Base-by-base conservation (phyloP, 2,113 vertebrate genomes). In the Sander lucioperca region DNA sequence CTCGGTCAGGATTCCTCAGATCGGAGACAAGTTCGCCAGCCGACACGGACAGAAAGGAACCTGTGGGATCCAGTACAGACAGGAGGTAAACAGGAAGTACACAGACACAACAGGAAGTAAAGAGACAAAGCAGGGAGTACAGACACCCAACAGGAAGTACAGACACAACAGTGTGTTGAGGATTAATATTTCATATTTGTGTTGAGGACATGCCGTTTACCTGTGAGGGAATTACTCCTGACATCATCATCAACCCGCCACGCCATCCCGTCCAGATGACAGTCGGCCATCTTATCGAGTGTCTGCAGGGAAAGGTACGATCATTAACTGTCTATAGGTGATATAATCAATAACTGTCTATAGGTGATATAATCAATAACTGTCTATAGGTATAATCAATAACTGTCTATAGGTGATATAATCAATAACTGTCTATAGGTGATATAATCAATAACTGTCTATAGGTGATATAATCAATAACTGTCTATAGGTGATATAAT, bases 201-300 rank as follows among this genome's bases (percentile, higher is more conserved):
- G 30, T 77, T 82, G 11, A 86, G 98, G 98, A 99, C 86, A 99
- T 99, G 98, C 98, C 98, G 5, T 99, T 99, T 81, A 99, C 98
- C 0, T 99, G 98, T 74, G 98, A 99, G 90, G 98, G 98, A 30
- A 98, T 99, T 90, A 99, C 98, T 1, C 98, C 98, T 2, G 98
- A 99, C 88, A 99, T 99, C 87, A 99, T 99, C 92, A 99, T 99
- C 91, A 99, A 99, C 78, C 98, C 98, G 10, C 98, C n/a, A 99
- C 47, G 98, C 98, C 94, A 99, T 99, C 93, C 98, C 98, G 9
- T 99, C 98, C 85, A 96, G 98, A 99, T 99, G 98, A 99, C 98
- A 30, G 98, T 99, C 70, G 98, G 98, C 88, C 98, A 99, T 95
- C 96, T 99, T 94, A 99, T 99, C 77, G 98, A 99, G 93, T 99